A percentile compares a stretch with the other conserved stretches of the same genome.
Conservation (phyloP, 1,140 invertebrate species). For the Hycleus cichorii region DNA sequence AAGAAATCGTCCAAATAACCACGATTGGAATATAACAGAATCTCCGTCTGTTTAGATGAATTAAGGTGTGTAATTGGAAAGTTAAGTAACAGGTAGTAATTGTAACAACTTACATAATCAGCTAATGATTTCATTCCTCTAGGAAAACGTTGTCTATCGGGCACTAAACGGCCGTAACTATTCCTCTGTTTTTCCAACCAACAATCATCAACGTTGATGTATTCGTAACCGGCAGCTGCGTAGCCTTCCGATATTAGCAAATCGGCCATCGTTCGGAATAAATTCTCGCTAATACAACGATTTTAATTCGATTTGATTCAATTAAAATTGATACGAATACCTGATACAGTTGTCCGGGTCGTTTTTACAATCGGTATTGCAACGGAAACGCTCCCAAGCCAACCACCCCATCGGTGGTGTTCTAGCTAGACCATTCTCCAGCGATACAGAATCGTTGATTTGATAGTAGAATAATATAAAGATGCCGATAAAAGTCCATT, state of each 20-base stretch:
- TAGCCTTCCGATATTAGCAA: constrained; percentile 84
- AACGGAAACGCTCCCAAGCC: constrained; percentile 88
- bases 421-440: constrained; percentile 76
- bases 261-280: constrained; percentile 90
- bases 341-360: constrained; percentile 91
- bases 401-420: constrained; percentile 85
- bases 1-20: too few species aligned
- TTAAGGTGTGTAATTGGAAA: too few species aligned
- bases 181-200: constrained; percentile 82
- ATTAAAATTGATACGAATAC: constrained; percentile 41
- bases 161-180: constrained; percentile 65
- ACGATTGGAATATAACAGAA: too few species aligned
- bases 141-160: constrained; percentile 83
- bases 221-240: constrained; percentile 81
- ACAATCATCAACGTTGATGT: constrained; percentile 93
- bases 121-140: constrained; percentile 83
- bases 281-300: constrained; percentile 64
- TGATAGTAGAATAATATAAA: constrained; percentile 19
- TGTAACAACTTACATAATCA: constrained; percentile 72
- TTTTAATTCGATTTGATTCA: too few species aligned
- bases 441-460: constrained; percentile 29
- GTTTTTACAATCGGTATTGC: constrained; percentile 87
- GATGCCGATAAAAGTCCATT: constrained; percentile 28
- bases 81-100: too few species aligned
- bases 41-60: too few species aligned